Conservation (phyloP, 2,888 invertebrate genomes). For the Caenorhabditis sp. region DNA sequence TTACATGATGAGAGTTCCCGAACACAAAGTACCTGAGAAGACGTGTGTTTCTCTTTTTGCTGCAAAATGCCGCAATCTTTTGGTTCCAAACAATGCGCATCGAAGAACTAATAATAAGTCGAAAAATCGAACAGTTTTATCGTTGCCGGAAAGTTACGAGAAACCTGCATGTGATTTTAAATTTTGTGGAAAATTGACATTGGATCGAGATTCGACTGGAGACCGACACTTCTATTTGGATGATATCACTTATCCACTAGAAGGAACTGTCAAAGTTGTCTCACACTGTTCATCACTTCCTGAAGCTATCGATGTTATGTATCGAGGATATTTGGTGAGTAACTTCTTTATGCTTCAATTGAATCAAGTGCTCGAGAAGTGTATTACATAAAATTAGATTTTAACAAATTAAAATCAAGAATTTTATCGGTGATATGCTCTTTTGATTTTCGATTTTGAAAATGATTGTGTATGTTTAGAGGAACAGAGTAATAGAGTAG, state of each 20-base stretch:
- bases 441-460: too few relatives aligned
- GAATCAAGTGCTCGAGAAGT: too few relatives aligned
- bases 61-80: slow-evolving; percentile 35
- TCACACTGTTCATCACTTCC: slow-evolving; percentile 52
- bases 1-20: slow-evolving; percentile 44
- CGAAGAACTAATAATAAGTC: slow-evolving; percentile 17
- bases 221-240: slow-evolving; percentile 51
- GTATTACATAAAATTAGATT: too few relatives aligned
- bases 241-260: slow-evolving; percentile 58
- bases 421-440: too few relatives aligned
- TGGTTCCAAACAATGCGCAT: slow-evolving; percentile 32
- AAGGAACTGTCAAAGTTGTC: slow-evolving; percentile 56
- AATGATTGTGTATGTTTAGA: too few relatives aligned
- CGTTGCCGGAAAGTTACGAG: slow-evolving; percentile 22
- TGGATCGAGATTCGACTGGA: slow-evolving; percentile 37
- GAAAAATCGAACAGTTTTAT: slow-evolving; percentile 22
- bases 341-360: too few relatives aligned
- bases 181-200: slow-evolving; percentile 41
- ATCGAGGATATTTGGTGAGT: slow-evolving; percentile 50
- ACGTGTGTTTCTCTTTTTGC: slow-evolving; percentile 47
- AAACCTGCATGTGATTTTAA: slow-evolving; percentile 41
- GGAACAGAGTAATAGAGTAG: too few relatives aligned
- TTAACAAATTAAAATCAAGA: too few relatives aligned
- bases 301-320: slow-evolving; percentile 52
- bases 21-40: slow-evolving; percentile 32